Evolutionary conservation across 2,888 invertebrate genomes (phyloP), one percentile per base, ranked within the genome.

Genomic region (Orthosia cruda): DNA sequence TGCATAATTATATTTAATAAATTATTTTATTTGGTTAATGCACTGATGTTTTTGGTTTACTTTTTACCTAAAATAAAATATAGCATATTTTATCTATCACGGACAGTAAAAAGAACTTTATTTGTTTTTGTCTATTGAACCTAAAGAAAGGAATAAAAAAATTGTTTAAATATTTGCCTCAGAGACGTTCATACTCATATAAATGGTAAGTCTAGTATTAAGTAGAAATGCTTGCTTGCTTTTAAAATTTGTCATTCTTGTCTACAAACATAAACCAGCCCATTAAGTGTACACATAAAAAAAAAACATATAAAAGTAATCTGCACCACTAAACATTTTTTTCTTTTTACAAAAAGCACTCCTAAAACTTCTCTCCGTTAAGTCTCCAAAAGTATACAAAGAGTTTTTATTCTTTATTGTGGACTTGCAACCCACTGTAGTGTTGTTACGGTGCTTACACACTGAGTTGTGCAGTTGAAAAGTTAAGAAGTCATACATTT

Each of bases 381-480:
- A 85, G 15, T 70, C 58, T 55, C 47, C 52, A 61, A 84, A 81
- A 81, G 55, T 67, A 64, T 49, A 67, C 64, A 69, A 62, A n/a
- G 57, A 61, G 49, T 54, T 84, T 64, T 70, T 81, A 74, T 84
- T 67, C n/a, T 57, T 74, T 57, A 74, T 58, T 54, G 64, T 63
- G 2, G 18, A 70, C 18, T 55, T 67, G 63, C 66, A 61, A 54
- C 55, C 23, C 67, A 26, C 45, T 57, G 49, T 50, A n/a, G 23
- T 50, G 57, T 64, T 61, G 32, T 81, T 47, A 52, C 5, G 45
- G 47, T 3, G 45, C 57, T 54, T 58, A 18, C 32, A 58, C 47
- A 75, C 23, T 58, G 32, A 59, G 2, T 3, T 13, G 45, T 11
- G 52, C 7, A 20, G 4, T 26, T n/a, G 4, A 12, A 47, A 40